Conservation (phyloP, 2,797 vertebrate genomes). For the Spinibarbus caldwelli region DNA sequence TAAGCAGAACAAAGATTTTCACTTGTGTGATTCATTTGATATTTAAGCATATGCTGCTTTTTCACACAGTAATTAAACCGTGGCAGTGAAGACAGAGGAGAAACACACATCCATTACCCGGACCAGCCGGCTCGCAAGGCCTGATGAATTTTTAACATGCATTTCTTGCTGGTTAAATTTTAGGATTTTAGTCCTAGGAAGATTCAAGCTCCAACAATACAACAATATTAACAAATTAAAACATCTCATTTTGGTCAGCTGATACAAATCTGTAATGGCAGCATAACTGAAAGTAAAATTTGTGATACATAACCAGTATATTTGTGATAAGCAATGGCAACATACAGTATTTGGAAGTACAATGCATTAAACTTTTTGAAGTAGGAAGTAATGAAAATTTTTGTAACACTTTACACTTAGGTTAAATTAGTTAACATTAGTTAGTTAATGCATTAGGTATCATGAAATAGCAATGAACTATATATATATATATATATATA, state of each 20-base stretch:
- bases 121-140: conserved; percentile 68
- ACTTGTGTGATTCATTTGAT: conserved; percentile 66
- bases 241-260: background rate
- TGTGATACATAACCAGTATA: background rate
- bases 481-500: too few species aligned
- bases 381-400: background rate
- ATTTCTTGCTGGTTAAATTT: conserved; percentile 50
- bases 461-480: background rate
- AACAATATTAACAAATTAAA: background rate
- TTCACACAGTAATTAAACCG: conserved; percentile 70
- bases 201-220: background rate
- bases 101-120: conserved; percentile 72
- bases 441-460: background rate
- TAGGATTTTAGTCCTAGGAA: conserved; percentile 68
- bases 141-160: conserved; percentile 74
- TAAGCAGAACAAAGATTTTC: conserved; percentile 61
- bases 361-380: background rate
- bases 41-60: conserved; percentile 55
- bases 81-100: conserved; percentile 55
- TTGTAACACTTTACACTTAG: background rate
- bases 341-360: background rate
- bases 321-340: too few species aligned
- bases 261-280: background rate
- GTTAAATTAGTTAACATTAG: background rate
- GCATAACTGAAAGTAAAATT: background rate